phyloP scores from a whole-genome alignment of 2,797 vertebrate genomes.

The Geotrypetes seraphini region DNA sequence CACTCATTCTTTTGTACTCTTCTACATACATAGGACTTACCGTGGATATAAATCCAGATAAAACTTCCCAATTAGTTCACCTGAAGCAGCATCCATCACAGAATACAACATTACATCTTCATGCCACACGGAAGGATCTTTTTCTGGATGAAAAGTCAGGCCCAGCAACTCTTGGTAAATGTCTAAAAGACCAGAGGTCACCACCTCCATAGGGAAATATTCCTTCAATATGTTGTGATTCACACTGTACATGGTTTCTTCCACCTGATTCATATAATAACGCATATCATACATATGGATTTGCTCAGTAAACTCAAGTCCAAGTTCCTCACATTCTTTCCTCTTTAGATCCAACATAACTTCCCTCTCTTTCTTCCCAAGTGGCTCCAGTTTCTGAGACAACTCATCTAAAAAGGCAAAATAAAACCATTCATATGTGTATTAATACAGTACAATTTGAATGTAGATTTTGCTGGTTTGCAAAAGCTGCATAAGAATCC shows the following conservation, averaged over 20 bases:
- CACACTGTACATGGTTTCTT: slow-evolving; percentile 84
- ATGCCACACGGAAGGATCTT: slow-evolving; percentile 74
- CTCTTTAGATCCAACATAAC: slow-evolving; percentile 79
- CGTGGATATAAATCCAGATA: slow-evolving; percentile 90
- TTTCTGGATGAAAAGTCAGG: slow-evolving; percentile 71
- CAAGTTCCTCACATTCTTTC: slow-evolving; percentile 71
- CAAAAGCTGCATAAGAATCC: too few species aligned
- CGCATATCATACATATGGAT: slow-evolving; percentile 91
- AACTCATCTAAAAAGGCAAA: slow-evolving; percentile 68
- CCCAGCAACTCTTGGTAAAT: slow-evolving; percentile 94
- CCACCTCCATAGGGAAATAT: slow-evolving; percentile 92
- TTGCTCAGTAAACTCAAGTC: slow-evolving; percentile 54
- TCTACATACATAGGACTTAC: too few species aligned
- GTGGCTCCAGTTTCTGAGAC: slow-evolving; percentile 70
- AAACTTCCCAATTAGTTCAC: slow-evolving; percentile 75
- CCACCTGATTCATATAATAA: slow-evolving; percentile 96
- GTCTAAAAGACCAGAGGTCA: slow-evolving; percentile 78
- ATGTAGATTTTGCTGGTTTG: too few species aligned
- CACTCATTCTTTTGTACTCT: too few species aligned
- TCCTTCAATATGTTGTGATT: slow-evolving; percentile 93
- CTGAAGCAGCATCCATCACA: slow-evolving; percentile 61
- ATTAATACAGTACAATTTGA: too few species aligned
- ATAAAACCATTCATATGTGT: too few species aligned
- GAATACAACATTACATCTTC: slow-evolving; percentile 80
- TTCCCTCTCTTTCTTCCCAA: slow-evolving; percentile 75